These are phyloP conservation scores for Barnardius zonarius DNA, from an alignment of 2,113 vertebrate genomes.

Conservation along the genomic window DNA sequence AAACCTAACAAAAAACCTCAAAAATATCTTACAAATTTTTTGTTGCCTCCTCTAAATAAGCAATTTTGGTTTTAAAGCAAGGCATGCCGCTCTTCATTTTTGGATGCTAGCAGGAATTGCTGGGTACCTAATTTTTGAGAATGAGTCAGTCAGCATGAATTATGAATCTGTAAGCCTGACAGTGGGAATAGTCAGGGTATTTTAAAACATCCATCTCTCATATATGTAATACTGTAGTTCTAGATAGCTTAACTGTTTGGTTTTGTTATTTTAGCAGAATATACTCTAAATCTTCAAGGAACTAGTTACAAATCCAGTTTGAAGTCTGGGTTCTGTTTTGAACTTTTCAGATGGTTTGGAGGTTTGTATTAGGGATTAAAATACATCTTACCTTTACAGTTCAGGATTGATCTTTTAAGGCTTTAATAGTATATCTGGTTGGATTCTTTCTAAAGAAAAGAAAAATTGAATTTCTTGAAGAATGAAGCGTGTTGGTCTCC, in stretches of 20 bases:
- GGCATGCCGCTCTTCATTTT: not conserved
- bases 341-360: not conserved
- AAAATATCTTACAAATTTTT: not conserved
- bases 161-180: not conserved
- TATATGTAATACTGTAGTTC: not conserved
- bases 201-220: not conserved
- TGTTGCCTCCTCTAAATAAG: not conserved
- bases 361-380: not conserved
- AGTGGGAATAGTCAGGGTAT: not conserved
- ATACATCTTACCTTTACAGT: not conserved
- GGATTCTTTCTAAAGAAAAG: not conserved
- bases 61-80: not conserved
- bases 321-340: not conserved
- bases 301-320: not conserved
- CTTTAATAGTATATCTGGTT: not conserved
- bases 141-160: not conserved
- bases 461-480: not conserved
- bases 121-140: not conserved
- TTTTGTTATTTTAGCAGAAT: not conserved
- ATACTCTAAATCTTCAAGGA: not conserved
- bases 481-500: not conserved
- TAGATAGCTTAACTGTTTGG: not conserved
- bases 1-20: not conserved
- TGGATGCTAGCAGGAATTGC: not conserved
- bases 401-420: not conserved